These are phyloP conservation scores for Xanthorhoe designata DNA, from an alignment of 2,888 invertebrate species.

Conservation along the genomic window DNA sequence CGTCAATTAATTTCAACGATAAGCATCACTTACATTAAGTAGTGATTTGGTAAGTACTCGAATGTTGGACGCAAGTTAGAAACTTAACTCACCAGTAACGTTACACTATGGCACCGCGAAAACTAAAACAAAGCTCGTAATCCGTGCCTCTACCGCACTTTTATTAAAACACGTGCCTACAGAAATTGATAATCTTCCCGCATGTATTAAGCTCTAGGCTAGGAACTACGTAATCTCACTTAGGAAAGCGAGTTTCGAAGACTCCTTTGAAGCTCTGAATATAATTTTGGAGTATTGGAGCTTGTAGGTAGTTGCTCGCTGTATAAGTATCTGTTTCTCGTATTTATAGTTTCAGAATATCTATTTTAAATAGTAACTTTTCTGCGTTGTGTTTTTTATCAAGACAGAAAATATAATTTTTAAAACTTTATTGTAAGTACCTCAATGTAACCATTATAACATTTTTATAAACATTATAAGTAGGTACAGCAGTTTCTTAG, in stretches of 20 bases:
- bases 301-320: too few species aligned
- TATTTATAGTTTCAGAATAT: too few species aligned
- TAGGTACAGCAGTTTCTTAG: too few species aligned
- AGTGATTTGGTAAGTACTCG: too few species aligned
- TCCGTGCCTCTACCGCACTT: conserved; percentile 17
- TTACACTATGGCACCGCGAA: conserved; percentile 10
- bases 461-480: too few species aligned
- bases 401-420: too few species aligned
- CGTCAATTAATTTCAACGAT: too few species aligned
- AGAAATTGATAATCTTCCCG: conserved; percentile 16
- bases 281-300: not conserved
- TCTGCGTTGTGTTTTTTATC: not conserved
- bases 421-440: too few species aligned
- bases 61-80: too few species aligned
- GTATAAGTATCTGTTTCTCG: too few species aligned
- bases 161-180: conserved; percentile 26
- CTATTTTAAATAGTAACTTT: not conserved
- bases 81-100: not conserved
- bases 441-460: too few species aligned
- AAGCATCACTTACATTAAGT: too few species aligned
- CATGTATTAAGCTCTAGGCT: not conserved
- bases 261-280: not conserved
- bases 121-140: conserved; percentile 26
- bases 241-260: not conserved
- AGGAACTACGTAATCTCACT: conserved; percentile 2